Conservation (phyloP, 1,140 invertebrate species). For the Drosophila setifemur region DNA sequence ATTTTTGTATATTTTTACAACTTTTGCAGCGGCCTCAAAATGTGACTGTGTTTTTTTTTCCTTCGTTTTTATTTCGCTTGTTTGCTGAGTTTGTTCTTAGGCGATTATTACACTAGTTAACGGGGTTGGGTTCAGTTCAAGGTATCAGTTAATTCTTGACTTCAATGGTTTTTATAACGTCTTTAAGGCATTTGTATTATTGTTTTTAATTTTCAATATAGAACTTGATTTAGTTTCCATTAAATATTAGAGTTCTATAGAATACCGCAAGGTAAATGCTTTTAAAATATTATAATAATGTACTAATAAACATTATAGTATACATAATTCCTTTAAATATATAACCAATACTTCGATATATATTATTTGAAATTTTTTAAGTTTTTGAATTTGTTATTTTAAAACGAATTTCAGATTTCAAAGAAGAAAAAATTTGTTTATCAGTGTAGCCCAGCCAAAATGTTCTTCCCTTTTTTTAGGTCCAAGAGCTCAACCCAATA, state of each 20-base stretch:
- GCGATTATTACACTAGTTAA: not conserved
- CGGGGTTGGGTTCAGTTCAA: not conserved
- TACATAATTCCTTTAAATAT: too few species aligned
- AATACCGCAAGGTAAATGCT: too few species aligned
- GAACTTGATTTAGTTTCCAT: too few species aligned
- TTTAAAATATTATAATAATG: too few species aligned
- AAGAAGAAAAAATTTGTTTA: not conserved
- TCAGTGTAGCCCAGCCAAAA: not conserved
- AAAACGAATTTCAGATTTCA: too few species aligned
- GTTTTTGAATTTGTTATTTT: not conserved
- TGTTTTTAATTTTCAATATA: too few species aligned
- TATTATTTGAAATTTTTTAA: not conserved
- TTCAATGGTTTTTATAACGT: not conserved
- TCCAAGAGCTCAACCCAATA: conserved; percentile 21
- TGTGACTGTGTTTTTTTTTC: not conserved
- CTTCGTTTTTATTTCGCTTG: conserved; percentile 6
- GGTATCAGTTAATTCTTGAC: not conserved
- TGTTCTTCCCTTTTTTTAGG: not conserved
- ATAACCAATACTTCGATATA: too few species aligned
- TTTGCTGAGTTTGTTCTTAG: conserved; percentile 15
- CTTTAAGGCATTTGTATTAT: not conserved
- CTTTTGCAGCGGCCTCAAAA: conserved; percentile 6
- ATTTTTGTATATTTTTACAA: conserved; percentile 62
- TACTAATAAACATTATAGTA: too few species aligned
- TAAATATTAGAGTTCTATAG: too few species aligned